These are phyloP conservation scores for Urechis unicinctus DNA, from an alignment of 2,888 invertebrate genomes.

Conservation along the genomic window DNA sequence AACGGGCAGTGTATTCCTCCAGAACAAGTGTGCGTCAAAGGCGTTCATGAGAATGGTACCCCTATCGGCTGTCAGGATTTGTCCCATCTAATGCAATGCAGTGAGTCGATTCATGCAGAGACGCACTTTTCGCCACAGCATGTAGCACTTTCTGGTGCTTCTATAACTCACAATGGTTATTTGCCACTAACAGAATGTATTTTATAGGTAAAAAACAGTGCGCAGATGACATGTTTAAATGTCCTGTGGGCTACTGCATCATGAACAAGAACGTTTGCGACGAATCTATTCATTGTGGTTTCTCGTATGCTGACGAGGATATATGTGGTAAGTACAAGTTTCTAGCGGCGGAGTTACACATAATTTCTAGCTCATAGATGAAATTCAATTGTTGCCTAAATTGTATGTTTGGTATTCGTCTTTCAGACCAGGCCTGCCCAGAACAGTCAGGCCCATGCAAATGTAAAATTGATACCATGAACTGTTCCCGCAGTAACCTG, in stretches of 20 bases:
- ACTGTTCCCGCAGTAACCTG: too few relatives aligned
- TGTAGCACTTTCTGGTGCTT: neutral
- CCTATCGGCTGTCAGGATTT: conserved; percentile 44
- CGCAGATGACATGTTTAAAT: too few relatives aligned
- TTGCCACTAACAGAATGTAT: too few relatives aligned
- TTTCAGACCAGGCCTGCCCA: too few relatives aligned
- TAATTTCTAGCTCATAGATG: too few relatives aligned
- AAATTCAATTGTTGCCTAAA: too few relatives aligned
- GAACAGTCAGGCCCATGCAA: too few relatives aligned
- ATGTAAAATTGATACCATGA: too few relatives aligned
- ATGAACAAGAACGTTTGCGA: conserved; percentile 48
- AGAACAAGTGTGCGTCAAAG: conserved; percentile 32
- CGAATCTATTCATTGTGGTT: conserved; percentile 47
- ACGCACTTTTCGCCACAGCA: neutral
- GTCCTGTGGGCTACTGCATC: conserved; percentile 52
- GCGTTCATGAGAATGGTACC: conserved; percentile 21
- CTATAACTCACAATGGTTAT: too few relatives aligned
- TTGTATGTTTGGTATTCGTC: too few relatives aligned
- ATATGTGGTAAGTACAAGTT: conserved; percentile 13
- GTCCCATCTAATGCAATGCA: conserved; percentile 49
- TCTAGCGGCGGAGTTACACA: too few relatives aligned
- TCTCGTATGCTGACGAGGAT: conserved; percentile 51
- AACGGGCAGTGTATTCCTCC: conserved; percentile 47
- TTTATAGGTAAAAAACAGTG: too few relatives aligned
- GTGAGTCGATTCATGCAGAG: conserved; percentile 45